Conservation (phyloP, 2,888 invertebrate genomes). For the Hypomecis punctinalis region DNA sequence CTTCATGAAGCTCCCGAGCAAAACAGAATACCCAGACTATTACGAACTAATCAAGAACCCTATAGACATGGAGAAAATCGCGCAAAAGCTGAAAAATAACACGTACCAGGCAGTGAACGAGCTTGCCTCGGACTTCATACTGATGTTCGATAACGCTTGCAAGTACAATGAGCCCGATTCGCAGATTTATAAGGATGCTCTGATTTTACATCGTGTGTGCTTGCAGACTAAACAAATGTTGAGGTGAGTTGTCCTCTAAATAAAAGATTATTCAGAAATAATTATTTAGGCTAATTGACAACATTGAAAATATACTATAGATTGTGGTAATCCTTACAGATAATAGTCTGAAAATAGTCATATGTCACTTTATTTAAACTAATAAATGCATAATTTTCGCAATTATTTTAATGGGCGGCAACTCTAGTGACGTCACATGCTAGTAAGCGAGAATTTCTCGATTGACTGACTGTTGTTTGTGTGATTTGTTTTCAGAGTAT, state of each 20-base stretch:
- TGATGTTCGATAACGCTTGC: slow-evolving; percentile 98
- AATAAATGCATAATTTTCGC: too few species aligned
- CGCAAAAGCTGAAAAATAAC: slow-evolving; percentile 91
- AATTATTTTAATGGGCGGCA: too few species aligned
- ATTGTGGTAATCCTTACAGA: too few species aligned
- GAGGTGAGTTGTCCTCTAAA: slow-evolving; percentile 72
- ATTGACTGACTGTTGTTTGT: too few species aligned
- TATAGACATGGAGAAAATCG: slow-evolving; percentile 97
- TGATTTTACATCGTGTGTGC: slow-evolving; percentile 95
- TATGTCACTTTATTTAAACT: too few species aligned
- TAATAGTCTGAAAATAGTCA: too few species aligned
- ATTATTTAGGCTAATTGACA: too few species aligned
- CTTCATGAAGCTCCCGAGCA: slow-evolving; percentile 97
- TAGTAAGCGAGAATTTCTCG: too few species aligned
- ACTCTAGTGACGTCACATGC: too few species aligned
- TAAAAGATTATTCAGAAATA: too few species aligned
- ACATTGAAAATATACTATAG: too few species aligned
- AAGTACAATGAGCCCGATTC: slow-evolving; percentile 99
- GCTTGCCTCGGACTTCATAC: slow-evolving; percentile 93
- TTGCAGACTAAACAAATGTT: slow-evolving; percentile 96
- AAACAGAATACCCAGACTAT: slow-evolving; percentile 97
- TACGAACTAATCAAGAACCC: slow-evolving; percentile 98
- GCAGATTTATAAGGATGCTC: slow-evolving; percentile 98
- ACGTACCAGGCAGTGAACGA: slow-evolving; percentile 94
- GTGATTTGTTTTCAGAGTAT: too few species aligned